Percentiles rank a stretch among this genome's conserved stretches.
Evolutionary conservation across 2,797 vertebrate species (phyloP).

Genomic region (Xiphophorus birchmanni): DNA sequence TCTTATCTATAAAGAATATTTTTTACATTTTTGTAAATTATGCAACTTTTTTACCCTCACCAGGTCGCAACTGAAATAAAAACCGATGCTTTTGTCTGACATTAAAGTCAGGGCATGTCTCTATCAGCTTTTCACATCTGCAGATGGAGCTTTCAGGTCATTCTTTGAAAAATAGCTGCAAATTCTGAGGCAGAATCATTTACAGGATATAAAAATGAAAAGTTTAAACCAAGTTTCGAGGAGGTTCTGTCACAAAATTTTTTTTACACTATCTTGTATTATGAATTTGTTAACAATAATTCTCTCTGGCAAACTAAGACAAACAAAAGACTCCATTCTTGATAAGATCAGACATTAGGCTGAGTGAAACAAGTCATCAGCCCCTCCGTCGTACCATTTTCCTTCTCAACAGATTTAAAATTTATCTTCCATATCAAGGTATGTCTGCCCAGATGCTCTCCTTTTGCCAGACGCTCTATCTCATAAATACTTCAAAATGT

Average conservation of each 20-base stretch:
- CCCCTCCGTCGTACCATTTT: constrained; percentile 26
- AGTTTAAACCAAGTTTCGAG: neutral
- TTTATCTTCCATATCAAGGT: constrained; percentile 12
- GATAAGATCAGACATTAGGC: constrained; percentile 26
- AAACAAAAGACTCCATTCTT: constrained; percentile 8
- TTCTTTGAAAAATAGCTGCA: neutral
- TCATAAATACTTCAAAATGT: constrained; percentile 16
- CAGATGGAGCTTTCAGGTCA: neutral
- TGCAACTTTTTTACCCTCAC: neutral
- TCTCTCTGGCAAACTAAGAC: neutral
- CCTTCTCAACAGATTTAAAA: constrained; percentile 25
- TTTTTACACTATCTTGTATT: constrained; percentile 15
- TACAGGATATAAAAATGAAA: neutral
- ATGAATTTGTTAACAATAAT: neutral
- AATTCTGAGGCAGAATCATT: neutral
- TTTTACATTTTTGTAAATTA: neutral
- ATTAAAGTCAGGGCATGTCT: neutral
- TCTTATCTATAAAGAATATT: constrained; percentile 22
- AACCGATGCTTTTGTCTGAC: constrained; percentile 2
- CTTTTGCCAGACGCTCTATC: constrained; percentile 12
- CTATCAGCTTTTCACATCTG: neutral
- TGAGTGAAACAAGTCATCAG: constrained; percentile 28
- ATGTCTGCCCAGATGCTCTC: neutral
- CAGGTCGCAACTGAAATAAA: constrained; percentile 31
- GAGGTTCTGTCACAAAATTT: neutral